Conservation (phyloP, 2,113 vertebrate species). For the Probosciger aterrimus region DNA sequence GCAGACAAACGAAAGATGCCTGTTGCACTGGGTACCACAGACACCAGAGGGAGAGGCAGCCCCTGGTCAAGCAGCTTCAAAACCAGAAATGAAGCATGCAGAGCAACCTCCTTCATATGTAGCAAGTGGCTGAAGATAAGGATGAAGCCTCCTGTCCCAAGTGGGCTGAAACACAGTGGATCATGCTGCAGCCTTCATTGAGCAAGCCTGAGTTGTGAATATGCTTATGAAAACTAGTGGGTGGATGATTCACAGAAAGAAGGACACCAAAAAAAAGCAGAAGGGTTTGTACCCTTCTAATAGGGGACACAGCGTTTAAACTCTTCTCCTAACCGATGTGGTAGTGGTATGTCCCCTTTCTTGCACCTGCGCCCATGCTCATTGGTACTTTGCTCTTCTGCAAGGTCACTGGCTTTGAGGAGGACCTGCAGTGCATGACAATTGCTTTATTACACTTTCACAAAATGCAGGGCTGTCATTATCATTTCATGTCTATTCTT, state of each 20-base stretch:
- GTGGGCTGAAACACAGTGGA: neutral
- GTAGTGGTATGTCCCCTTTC: neutral
- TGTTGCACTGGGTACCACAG: neutral
- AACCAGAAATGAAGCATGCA: accelerated
- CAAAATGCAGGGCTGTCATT: neutral
- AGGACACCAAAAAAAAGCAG: neutral
- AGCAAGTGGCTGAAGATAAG: neutral
- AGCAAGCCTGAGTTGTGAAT: neutral
- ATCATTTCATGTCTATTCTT: neutral
- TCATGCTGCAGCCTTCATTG: neutral
- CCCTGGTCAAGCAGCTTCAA: neutral
- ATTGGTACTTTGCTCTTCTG: neutral
- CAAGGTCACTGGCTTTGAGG: neutral
- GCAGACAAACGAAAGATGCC: neutral
- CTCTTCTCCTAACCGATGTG: neutral
- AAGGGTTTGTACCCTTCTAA: neutral
- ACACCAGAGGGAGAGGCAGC: neutral
- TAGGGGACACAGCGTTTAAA: neutral
- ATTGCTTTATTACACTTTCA: neutral
- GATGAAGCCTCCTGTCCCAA: neutral
- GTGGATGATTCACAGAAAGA: neutral
- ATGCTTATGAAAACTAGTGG: neutral
- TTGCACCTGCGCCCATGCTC: accelerated
- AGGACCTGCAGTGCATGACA: neutral
- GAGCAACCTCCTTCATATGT: neutral